Conservation (phyloP, 35 echinoderm and acorn worm genomes). For the Strongylocentrotus purpuratus region DNA sequence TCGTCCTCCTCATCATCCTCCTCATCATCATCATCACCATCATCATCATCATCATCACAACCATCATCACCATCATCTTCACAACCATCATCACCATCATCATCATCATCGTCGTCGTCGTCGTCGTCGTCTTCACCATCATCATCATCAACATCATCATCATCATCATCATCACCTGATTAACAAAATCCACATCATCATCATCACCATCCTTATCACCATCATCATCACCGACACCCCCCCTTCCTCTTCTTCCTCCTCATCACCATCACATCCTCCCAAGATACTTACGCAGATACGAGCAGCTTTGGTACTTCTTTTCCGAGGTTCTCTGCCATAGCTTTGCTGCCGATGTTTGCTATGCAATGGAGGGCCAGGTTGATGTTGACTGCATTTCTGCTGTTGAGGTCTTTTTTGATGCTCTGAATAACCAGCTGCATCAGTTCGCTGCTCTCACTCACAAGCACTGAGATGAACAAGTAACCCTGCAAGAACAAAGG, state of each 20-base stretch:
- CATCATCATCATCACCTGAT: neutral
- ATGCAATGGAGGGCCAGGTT: constrained; percentile 96
- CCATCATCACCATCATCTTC: too few species aligned
- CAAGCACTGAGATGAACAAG: constrained; percentile 96
- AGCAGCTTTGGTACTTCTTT: constrained; percentile 88
- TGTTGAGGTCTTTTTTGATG: constrained; percentile 88
- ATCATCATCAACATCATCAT: neutral
- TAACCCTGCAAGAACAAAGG: constrained; percentile 72
- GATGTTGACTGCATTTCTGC: constrained; percentile 75
- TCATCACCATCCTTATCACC: too few species aligned
- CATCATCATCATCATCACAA: too few species aligned
- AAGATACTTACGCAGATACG: constrained; percentile 80
- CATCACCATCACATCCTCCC: neutral
- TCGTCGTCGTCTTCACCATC: too few species aligned
- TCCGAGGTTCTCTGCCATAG: constrained; percentile 87
- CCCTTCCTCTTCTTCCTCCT: neutral
- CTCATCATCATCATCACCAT: too few species aligned
- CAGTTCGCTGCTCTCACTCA: constrained; percentile 89
- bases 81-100: neutral
- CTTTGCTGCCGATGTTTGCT: constrained; percentile 97
- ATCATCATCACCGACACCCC: neutral
- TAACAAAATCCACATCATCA: too few species aligned
- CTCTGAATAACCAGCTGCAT: constrained; percentile 86
- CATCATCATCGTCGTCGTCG: neutral
- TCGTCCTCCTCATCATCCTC: too few species aligned